A percentile compares a stretch with the other conserved stretches of the same genome.
These are phyloP conservation scores for Agrochola circellaris DNA, from an alignment of 2,888 invertebrate genomes.

Conservation along the genomic window DNA sequence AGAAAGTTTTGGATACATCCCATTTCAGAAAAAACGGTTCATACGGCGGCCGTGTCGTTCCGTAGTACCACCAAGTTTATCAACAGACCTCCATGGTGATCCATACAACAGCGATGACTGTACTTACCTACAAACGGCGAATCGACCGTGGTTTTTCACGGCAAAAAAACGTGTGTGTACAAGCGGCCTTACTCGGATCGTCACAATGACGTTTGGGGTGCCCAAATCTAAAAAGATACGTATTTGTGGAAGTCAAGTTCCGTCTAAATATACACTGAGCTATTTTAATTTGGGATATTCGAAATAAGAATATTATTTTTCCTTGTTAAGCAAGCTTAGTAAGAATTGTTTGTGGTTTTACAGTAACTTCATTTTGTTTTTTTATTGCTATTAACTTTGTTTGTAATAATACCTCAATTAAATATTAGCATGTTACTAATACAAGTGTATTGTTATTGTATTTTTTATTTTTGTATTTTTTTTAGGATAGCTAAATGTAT, in stretches of 20 bases:
- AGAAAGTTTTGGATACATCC: neutral
- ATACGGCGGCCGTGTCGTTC: neutral
- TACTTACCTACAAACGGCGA: neutral
- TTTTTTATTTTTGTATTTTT: neutral
- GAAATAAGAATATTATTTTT: conserved; percentile 48
- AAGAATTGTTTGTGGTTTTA: conserved; percentile 32
- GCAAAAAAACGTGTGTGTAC: neutral
- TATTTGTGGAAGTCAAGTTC: conserved; percentile 86
- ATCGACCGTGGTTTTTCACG: too few species aligned
- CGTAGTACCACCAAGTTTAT: too few species aligned
- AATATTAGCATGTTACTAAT: neutral
- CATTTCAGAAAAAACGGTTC: neutral
- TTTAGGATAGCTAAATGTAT: neutral
- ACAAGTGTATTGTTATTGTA: neutral
- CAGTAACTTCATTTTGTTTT: conserved; percentile 13
- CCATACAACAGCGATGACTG: neutral
- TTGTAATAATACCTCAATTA: neutral
- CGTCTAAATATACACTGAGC: conserved; percentile 75
- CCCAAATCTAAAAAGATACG: conserved; percentile 87
- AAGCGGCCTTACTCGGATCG: conserved; percentile 71
- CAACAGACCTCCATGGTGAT: neutral
- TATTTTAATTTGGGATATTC: conserved; percentile 55
- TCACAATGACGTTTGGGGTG: conserved; percentile 88
- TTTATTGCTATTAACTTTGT: neutral
- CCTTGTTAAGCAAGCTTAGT: conserved; percentile 53